Conservation (phyloP, 2,797 vertebrate genomes). For the Podarcis lilfordi region DNA sequence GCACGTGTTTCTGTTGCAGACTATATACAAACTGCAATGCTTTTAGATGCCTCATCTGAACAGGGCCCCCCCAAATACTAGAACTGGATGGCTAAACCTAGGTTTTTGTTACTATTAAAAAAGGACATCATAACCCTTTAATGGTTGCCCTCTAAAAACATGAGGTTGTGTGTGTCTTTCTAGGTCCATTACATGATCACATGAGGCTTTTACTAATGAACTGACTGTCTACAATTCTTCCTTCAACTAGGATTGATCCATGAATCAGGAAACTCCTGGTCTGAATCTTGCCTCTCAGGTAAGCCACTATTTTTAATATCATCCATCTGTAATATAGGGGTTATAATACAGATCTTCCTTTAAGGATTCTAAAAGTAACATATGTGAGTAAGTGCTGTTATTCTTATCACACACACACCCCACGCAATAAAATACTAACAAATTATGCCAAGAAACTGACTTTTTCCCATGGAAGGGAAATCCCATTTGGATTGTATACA, state of each 20-base stretch:
- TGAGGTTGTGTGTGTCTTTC: slow-evolving; percentile 7
- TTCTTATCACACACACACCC: neutral
- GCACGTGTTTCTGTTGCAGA: neutral
- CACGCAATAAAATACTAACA: neutral
- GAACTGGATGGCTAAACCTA: slow-evolving; percentile 23
- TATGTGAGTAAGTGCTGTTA: neutral
- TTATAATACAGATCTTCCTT: neutral
- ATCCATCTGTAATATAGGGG: neutral
- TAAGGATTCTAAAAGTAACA: neutral
- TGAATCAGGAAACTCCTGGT: neutral
- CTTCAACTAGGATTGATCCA: neutral
- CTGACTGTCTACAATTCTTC: neutral
- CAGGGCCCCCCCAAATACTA: neutral
- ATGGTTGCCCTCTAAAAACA: slow-evolving; percentile 15
- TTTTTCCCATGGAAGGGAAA: slow-evolving; percentile 54
- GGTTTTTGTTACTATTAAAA: slow-evolving; percentile 24
- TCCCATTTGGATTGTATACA: slow-evolving; percentile 63
- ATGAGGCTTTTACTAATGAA: neutral
- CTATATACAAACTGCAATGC: neutral
- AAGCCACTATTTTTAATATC: neutral
- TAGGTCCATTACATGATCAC: neutral
- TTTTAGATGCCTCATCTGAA: neutral
- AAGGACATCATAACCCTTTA: slow-evolving; percentile 12
- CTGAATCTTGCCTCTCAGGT: neutral
- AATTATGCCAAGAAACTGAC: slow-evolving; percentile 42